phyloP scores from a whole-genome alignment of 2,888 invertebrate species.

The Gnatocerus cornutus region DNA sequence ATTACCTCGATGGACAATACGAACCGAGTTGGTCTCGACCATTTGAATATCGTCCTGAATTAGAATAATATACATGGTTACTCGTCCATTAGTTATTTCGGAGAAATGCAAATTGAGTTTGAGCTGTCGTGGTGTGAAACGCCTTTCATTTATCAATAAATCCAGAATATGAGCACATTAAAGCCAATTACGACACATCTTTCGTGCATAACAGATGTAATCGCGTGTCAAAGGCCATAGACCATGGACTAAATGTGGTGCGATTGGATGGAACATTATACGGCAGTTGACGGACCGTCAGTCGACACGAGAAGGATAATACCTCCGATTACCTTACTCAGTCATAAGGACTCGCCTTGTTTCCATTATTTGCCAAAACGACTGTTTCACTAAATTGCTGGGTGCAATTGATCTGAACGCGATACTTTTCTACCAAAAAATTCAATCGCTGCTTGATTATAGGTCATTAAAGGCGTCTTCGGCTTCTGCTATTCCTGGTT shows the following conservation, averaged over 20 bases:
- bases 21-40: conserved; percentile 26
- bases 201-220: conserved; percentile 37
- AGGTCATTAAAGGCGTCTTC: conserved; percentile 39
- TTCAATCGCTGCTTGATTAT: conserved; percentile 42
- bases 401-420: conserved; percentile 19
- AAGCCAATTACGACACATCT: conserved; percentile 38
- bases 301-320: conserved; percentile 44
- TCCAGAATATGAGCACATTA: conserved; percentile 31
- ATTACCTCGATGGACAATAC: conserved; percentile 49
- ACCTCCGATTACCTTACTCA: conserved; percentile 24
- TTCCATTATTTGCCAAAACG: conserved; percentile 43
- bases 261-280: conserved; percentile 40
- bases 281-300: conserved; percentile 40
- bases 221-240: conserved; percentile 53
- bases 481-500: conserved; percentile 30
- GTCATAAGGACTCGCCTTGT: conserved; percentile 42
- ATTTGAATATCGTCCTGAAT: conserved; percentile 45
- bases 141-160: conserved; percentile 36
- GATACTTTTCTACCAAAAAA: conserved; percentile 3
- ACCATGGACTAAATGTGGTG: conserved; percentile 47
- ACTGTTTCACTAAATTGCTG: conserved; percentile 36
- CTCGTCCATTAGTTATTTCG: conserved; percentile 33
- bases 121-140: conserved; percentile 31
- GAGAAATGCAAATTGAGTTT: conserved; percentile 29
- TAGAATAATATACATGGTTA: conserved; percentile 29